These are phyloP conservation scores for Athalia rosae DNA, from an alignment of 2,888 invertebrate species.

Conservation along the genomic window DNA sequence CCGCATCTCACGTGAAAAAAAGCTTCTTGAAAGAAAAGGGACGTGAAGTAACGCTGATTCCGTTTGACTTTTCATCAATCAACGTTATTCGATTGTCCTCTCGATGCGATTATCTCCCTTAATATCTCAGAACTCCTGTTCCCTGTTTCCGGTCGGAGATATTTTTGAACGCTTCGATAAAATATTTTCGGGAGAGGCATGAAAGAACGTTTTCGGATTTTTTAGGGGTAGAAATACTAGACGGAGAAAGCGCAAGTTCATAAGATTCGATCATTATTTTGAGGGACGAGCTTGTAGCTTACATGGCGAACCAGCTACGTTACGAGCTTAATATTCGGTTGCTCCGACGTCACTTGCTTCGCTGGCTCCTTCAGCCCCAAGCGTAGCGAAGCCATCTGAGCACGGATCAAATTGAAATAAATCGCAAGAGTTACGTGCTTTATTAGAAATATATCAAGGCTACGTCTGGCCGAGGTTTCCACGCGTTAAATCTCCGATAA, in stretches of 20 bases:
- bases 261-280: constrained; percentile 29
- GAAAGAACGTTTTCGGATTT: background rate
- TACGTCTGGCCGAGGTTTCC: background rate
- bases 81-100: too few species aligned
- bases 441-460: constrained; percentile 23
- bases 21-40: too few species aligned
- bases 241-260: background rate
- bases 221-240: background rate
- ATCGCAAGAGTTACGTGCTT: constrained; percentile 37
- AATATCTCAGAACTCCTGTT: background rate
- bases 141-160: background rate
- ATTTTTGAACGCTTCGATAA: constrained; percentile 9
- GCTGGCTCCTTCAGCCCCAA: background rate
- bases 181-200: background rate
- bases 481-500: background rate
- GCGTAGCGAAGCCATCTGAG: background rate
- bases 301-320: constrained; percentile 12
- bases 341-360: constrained; percentile 15
- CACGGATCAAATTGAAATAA: constrained; percentile 43
- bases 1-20: too few species aligned
- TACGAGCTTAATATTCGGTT: constrained; percentile 36
- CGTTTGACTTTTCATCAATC: too few species aligned
- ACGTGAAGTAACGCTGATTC: too few species aligned
- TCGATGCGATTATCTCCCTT: background rate
- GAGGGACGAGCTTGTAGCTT: constrained; percentile 37